Evolutionary conservation across 2,113 vertebrate species (phyloP), one percentile per base, ranked within the genome.

Genomic region (Silurus glanis): DNA sequence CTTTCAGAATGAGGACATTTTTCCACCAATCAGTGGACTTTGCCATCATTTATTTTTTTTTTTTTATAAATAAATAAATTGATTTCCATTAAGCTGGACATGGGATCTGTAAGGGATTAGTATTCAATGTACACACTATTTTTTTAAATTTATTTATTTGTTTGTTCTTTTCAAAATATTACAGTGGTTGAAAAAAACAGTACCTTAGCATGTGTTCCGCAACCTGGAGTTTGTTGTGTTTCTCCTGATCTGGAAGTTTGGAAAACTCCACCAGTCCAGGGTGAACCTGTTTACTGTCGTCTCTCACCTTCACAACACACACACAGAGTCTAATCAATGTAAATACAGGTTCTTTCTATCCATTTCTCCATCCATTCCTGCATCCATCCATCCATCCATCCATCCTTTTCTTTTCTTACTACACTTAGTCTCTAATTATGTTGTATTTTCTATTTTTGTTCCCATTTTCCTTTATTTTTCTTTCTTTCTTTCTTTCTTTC

Each of bases 251-350:
- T 0, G 97, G 94, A 66, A 99, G 93, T 92, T 96, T 97, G 67
- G 93, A 95, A 92, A 98, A 99, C 83, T 97, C 97, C 83, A 98
- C 95, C 90, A 99, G 93, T 90, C 96, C 96, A 0, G 97, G 96
- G 19, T 99, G 97, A 0, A 97, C 96, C 72, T 92, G 95, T 90
- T 97, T 98, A 62, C 92, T 94, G 89, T 99, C 97, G 64, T 99
- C 97, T 93, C 95, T 96, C 53, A 97, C 93, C 98, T 99, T 91
- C 58, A 92, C 61, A 89, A 85, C 12, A 64, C 0, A 55, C 3
- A 58, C 76, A 79, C 51, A 55, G 49, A 76, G 3, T 21, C 61
- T 37, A 37, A 2, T 37, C 37, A 37, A 37, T 37, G 37, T 37
- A 2, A 37, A 3, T 37, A 37, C 37, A 37, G 37, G 37, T 37